Conservation (phyloP, 1,140 invertebrate species). For the Druon quercuslanigerum region DNA sequence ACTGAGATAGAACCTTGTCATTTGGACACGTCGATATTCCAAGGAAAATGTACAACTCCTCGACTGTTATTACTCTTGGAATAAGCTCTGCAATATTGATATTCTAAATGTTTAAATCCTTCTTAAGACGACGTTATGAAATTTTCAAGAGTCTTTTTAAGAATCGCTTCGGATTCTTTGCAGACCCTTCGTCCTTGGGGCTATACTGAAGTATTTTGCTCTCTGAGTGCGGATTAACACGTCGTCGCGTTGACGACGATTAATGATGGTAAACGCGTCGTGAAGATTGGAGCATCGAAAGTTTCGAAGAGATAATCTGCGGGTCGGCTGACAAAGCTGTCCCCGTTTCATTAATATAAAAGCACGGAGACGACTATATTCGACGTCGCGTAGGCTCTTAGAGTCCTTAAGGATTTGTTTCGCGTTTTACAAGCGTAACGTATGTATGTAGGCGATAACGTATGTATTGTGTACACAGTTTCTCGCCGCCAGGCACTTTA, state of each 20-base stretch:
- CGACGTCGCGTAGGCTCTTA: too few relatives aligned
- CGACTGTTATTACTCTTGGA: too few relatives aligned
- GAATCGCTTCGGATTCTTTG: background rate
- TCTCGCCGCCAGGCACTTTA: too few relatives aligned
- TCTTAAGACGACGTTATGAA: too few relatives aligned
- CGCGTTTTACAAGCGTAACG: background rate
- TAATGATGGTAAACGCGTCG: conserved; percentile 21
- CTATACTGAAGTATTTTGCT: background rate
- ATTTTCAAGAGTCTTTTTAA: too few relatives aligned
- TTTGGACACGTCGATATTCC: too few relatives aligned
- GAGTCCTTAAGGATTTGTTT: background rate
- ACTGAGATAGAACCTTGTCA: too few relatives aligned
- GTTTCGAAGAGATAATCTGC: conserved; percentile 27
- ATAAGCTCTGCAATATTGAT: too few relatives aligned
- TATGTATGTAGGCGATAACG: too few relatives aligned
- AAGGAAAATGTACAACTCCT: too few relatives aligned
- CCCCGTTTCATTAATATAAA: conserved; percentile 48
- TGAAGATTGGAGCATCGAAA: conserved; percentile 20
- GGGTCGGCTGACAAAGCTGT: conserved; percentile 20
- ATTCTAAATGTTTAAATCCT: too few relatives aligned
- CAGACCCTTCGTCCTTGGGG: background rate
- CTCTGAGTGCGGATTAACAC: background rate
- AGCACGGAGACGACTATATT: conserved; percentile 40
- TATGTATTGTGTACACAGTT: too few relatives aligned
- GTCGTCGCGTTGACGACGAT: conserved; percentile 22